Evolutionary conservation across 2,113 vertebrate genomes (phyloP).

Genomic region (Heloderma charlesbogerti): DNA sequence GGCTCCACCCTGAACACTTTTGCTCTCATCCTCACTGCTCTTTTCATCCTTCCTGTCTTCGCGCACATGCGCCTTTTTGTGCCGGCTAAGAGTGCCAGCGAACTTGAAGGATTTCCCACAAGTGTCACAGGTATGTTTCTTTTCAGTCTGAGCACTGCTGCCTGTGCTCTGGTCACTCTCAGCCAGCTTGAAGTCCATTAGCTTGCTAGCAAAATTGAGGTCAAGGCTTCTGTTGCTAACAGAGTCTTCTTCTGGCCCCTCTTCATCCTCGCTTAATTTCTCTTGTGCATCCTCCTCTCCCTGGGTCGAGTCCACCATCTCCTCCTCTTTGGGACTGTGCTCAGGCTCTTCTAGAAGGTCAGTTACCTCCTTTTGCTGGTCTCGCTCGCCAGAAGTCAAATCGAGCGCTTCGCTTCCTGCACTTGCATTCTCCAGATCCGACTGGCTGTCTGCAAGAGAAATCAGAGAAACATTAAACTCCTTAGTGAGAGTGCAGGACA

Average conservation of each 20-base stretch:
- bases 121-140: constrained; percentile 85
- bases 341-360: constrained; percentile 64
- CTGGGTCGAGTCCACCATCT: constrained; percentile 40
- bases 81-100: constrained; percentile 90
- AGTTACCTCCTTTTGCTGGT: constrained; percentile 55
- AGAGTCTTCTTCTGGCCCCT: constrained; percentile 83
- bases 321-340: constrained; percentile 45
- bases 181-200: constrained; percentile 94
- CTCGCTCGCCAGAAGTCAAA: constrained; percentile 69
- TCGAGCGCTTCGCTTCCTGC: constrained; percentile 79
- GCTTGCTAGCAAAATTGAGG: constrained; percentile 93
- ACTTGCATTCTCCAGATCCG: constrained; percentile 78
- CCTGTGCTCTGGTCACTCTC: constrained; percentile 65
- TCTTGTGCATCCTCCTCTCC: constrained; percentile 65
- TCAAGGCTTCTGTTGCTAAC: constrained; percentile 96
- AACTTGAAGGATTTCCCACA: constrained; percentile 96
- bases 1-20: constrained; percentile 50
- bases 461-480: constrained; percentile 54
- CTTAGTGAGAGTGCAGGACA: background rate
- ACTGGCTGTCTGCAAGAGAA: constrained; percentile 87
- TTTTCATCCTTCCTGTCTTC: constrained; percentile 76
- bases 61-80: constrained; percentile 87
- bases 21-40: constrained; percentile 64
- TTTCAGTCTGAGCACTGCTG: constrained; percentile 77
- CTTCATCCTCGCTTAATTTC: constrained; percentile 65